Evolutionary conservation across 2,797 vertebrate genomes (phyloP).

Genomic region (Periparus ater): DNA sequence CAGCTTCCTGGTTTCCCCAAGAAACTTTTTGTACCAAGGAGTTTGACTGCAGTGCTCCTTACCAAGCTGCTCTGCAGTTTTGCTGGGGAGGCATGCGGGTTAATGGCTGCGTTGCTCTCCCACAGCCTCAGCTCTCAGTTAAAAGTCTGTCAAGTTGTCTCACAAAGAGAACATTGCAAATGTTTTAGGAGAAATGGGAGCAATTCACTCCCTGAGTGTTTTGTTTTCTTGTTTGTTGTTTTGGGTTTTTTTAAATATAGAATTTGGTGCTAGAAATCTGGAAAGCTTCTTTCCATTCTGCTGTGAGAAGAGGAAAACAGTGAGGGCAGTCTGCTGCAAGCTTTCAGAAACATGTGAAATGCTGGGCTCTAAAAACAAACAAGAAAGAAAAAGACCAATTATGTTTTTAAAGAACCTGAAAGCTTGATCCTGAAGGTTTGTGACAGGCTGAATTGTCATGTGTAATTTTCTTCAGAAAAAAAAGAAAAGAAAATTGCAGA

Average conservation of each 20-base stretch:
- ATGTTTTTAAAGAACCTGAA: not conserved
- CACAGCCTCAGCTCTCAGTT: not conserved
- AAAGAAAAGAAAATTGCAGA: not conserved
- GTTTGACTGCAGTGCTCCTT: not conserved
- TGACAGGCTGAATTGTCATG: not conserved
- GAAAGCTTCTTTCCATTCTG: not conserved
- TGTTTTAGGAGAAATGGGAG: not conserved
- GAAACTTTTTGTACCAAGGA: not conserved
- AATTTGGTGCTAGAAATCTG: not conserved
- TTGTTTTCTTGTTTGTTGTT: not conserved
- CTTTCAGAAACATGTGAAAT: not conserved
- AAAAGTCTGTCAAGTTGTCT: not conserved
- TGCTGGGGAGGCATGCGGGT: accelerated
- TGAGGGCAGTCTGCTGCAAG: not conserved
- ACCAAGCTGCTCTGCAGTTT: not conserved
- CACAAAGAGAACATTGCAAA: not conserved
- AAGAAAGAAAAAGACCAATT: not conserved
- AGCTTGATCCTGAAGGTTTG: not conserved
- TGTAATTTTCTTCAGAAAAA: not conserved
- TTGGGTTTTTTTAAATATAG: not conserved
- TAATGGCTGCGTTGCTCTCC: not conserved
- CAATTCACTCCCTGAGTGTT: not conserved
- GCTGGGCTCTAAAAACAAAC: not conserved
- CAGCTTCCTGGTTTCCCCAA: not conserved
- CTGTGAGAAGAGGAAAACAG: not conserved